A percentile compares a stretch with the other conserved stretches of the same genome.
These are phyloP conservation scores for Diceros bicornis DNA, from an alignment of 2,797 vertebrate genomes.

Conservation along the genomic window DNA sequence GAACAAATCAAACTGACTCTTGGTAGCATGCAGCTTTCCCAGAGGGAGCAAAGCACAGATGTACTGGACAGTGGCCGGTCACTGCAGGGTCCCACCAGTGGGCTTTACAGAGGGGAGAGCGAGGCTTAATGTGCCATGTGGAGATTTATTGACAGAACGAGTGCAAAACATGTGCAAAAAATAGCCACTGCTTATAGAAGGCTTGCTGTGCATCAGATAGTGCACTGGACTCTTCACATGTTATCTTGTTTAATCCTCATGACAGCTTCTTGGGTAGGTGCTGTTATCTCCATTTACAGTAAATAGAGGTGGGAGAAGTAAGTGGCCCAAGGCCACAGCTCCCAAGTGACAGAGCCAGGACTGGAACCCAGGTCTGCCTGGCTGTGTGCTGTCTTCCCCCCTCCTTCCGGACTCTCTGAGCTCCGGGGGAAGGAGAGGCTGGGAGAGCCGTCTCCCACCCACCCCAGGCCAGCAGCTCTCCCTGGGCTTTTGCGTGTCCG, in stretches of 20 bases:
- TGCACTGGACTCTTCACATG: accelerated
- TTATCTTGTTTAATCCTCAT: neutral
- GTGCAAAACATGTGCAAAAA: too few relatives aligned
- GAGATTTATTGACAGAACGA: accelerated
- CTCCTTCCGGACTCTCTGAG: neutral
- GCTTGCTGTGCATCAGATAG: neutral
- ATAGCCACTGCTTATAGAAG: accelerated
- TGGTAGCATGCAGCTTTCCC: accelerated
- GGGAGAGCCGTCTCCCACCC: neutral
- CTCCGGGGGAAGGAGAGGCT: neutral
- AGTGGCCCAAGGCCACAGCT: neutral
- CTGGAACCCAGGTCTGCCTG: neutral
- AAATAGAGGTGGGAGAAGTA: neutral
- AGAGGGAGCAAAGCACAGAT: neutral
- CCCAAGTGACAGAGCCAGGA: neutral
- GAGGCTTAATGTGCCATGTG: accelerated
- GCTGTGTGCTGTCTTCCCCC: neutral
- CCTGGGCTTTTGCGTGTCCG: accelerated
- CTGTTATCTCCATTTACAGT: neutral
- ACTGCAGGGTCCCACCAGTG: accelerated
- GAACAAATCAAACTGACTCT: neutral
- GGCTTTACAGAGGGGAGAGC: too few relatives aligned
- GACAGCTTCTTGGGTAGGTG: accelerated
- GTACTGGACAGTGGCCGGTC: accelerated
- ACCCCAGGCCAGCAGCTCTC: too few relatives aligned